Percentiles rank a stretch among this genome's conserved stretches.
phyloP scores from a whole-genome alignment of 2,113 vertebrate species.

The Illadopsis cleaveri region DNA sequence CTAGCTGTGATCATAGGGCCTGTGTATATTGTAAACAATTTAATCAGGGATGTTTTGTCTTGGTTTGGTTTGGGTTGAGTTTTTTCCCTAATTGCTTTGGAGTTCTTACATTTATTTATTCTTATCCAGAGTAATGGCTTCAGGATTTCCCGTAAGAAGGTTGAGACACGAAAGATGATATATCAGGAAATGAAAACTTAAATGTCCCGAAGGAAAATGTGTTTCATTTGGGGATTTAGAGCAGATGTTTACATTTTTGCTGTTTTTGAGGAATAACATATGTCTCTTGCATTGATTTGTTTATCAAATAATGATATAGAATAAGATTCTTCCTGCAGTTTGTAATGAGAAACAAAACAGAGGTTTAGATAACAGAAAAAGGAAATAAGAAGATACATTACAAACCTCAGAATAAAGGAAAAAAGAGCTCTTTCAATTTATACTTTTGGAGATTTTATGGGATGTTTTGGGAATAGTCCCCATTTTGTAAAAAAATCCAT shows the following conservation, averaged over 20 bases:
- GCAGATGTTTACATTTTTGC: constrained; percentile 53
- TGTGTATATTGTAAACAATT: background rate
- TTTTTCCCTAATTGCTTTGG: background rate
- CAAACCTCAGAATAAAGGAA: background rate
- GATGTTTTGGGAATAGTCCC: background rate
- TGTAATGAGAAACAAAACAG: background rate
- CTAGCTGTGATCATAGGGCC: background rate
- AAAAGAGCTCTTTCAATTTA: background rate
- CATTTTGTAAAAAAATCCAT: background rate
- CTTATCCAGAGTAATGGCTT: constrained; percentile 6
- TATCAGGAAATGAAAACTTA: constrained; percentile 63
- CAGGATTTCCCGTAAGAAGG: constrained; percentile 43
- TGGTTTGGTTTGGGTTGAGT: background rate
- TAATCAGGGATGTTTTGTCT: background rate
- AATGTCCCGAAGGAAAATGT: constrained; percentile 38
- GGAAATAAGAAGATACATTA: background rate
- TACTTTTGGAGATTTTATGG: background rate
- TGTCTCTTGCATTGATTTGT: constrained; percentile 41
- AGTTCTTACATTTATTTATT: constrained; percentile 40
- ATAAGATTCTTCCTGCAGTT: background rate
- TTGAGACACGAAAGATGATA: constrained; percentile 18
- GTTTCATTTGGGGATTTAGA: constrained; percentile 21
- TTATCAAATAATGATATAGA: constrained; percentile 21
- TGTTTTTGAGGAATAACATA: constrained; percentile 16
- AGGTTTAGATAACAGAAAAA: background rate